phyloP scores from a whole-genome alignment of 2,888 invertebrate species.

The Caenorhabditis afra region DNA sequence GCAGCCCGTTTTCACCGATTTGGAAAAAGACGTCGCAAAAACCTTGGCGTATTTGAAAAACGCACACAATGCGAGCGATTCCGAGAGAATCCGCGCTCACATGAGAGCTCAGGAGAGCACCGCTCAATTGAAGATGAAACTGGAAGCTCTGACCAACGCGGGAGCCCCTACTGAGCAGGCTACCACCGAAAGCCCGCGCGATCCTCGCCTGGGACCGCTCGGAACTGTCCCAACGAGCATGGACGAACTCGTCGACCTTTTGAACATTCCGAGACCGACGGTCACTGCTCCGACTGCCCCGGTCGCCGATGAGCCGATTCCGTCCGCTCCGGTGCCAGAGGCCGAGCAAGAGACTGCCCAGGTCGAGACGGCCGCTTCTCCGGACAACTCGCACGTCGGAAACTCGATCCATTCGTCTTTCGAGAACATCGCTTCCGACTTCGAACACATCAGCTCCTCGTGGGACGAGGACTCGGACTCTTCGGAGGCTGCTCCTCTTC shows the following conservation, averaged over 20 bases:
- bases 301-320: slow-evolving; percentile 1
- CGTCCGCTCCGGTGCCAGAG: slow-evolving; percentile 1
- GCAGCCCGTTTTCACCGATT: too few species aligned
- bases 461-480: slow-evolving; percentile 1
- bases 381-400: too few species aligned
- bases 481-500: neutral
- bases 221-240: too few species aligned
- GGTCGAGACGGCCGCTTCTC: neutral
- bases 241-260: too few species aligned
- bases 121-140: slow-evolving; percentile 30
- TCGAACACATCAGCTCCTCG: slow-evolving; percentile 23
- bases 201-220: neutral
- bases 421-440: slow-evolving; percentile 43
- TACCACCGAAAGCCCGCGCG: neutral
- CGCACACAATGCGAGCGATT: too few species aligned
- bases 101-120: slow-evolving; percentile 30
- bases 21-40: too few species aligned
- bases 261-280: neutral
- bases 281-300: slow-evolving; percentile 2
- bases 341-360: neutral
- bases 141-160: slow-evolving; percentile 9
- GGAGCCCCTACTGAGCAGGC: neutral
- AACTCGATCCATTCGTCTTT: slow-evolving; percentile 40
- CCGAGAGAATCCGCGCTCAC: too few species aligned
- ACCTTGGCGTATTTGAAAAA: too few species aligned